Base-by-base conservation (phyloP, 2,113 vertebrate species). In the Dascyllus trimaculatus region DNA sequence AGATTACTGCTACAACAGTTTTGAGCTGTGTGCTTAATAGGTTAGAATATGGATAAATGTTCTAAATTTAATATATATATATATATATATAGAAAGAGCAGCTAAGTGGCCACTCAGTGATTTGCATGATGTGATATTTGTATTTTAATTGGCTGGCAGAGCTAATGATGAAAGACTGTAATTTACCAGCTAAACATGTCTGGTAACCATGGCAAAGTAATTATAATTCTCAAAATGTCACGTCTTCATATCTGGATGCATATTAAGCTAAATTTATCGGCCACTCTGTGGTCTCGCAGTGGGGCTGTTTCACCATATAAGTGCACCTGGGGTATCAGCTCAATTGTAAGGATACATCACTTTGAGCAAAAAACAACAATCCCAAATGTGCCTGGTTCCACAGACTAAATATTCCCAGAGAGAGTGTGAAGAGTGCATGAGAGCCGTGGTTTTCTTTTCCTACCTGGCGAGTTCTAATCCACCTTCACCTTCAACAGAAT, bases 211-310 rank as follows among this genome's bases (percentile, higher is more conserved):
- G 21, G 35, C 57, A 62, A 68, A 79, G 74, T 32, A 80, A 83
- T 85, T 71, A 80, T 66, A 72, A 68, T 80, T 75, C 58, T 78
- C 54, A 58, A 88, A 88, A 85, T 86, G 75, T 88, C 79, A 85
- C 1, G 11, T 60, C 53, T 82, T 79, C 80, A 75, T 77, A 71
- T 60, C 46, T 59, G 69, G 71, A 71, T 70, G 57, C 32, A 78
- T 46, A 64, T 8, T 52, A 13, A 52, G 29, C 51, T 59, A 58
- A 70, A 73, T 45, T 2, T 70, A 76, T 70, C 61, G 59, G 67
- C 52, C 65, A 56, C 65, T 73, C 51, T 56, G 43, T 26, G 49
- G 61, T 61, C 56, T 69, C 71, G 58, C 38, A 25, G 17, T 35
- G 51, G 68, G 67, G 64, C 40, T 60, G 29, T 66, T 71, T 53